Base-by-base conservation (phyloP, 1,140 invertebrate genomes). In the Atta cephalotes region DNA sequence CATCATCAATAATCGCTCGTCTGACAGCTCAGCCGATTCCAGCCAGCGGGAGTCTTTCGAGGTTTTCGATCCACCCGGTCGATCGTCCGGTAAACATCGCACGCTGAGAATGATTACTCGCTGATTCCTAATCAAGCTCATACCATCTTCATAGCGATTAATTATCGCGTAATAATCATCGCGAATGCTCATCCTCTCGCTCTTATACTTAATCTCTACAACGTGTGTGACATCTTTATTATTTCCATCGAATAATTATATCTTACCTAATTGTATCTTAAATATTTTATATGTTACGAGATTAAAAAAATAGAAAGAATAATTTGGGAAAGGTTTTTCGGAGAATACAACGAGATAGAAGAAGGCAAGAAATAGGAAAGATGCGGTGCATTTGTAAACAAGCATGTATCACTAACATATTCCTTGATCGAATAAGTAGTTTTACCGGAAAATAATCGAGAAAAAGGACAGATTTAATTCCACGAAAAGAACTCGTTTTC, bases 1-100 rank as follows among this genome's bases (percentile, higher is more conserved):
- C 86, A 87, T 88, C 93, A 94, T 95, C 94, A 94, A 94, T 94
- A 95, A 94, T 91, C 91, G 89, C 76, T 35, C 66, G 80, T 88
- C 90, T 94, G 94, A 94, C 94, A 94, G 93, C 87, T 80, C 63
- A 16, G 56, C 53, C 68, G 10, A 63, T 62, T 81, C 56, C 78
- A 85, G 89, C 79, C 88, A 79, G 63, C 58, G 49, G 80, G 80
- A 76, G 84, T 18, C 86, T 66, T 70, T 79, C 65, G 53, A 80
- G 63, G 79, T 88, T 90, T 81, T 77, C 16, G 81, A 88, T 90
- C 21, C 86, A 78, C 0, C 68, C 21, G 45, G 0, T 25, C 25
- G 82, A 85, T 90, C 49, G 31, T 74, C 49, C 80, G 39, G 70
- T 87, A 87, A 87, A 87, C 80, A 87, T 84, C 66, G 53, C 76